Evolutionary conservation across 2,113 vertebrate species (phyloP).

Genomic region (Sturnus vulgaris): DNA sequence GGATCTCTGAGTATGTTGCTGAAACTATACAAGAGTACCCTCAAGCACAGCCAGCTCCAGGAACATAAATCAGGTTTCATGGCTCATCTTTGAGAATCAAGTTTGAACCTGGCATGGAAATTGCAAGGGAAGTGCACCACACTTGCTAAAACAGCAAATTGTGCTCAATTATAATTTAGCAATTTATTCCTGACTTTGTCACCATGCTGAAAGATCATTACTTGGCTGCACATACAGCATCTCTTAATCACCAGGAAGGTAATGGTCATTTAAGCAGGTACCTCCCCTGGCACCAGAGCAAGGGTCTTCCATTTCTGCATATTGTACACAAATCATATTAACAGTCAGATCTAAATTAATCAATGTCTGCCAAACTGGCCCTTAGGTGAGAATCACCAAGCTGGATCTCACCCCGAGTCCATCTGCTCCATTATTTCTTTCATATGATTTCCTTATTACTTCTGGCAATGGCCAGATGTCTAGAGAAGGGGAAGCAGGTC

Average conservation of each 20-base stretch:
- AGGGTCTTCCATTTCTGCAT: slow-evolving; percentile 5
- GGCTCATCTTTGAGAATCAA: slow-evolving; percentile 19
- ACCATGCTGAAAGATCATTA: not conserved
- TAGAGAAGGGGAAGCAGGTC: slow-evolving; percentile 22
- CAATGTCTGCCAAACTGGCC: slow-evolving; percentile 38
- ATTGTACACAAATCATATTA: slow-evolving; percentile 18
- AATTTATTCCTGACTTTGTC: slow-evolving; percentile 29
- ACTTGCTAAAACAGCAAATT: slow-evolving; percentile 41
- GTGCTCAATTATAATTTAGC: slow-evolving; percentile 28
- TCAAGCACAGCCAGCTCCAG: not conserved
- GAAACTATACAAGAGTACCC: not conserved
- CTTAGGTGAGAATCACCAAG: slow-evolving; percentile 36
- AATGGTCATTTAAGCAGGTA: slow-evolving; percentile 51
- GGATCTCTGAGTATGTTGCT: slow-evolving; percentile 11
- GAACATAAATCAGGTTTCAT: slow-evolving; percentile 23
- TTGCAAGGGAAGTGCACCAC: not conserved
- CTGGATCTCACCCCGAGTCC: slow-evolving; percentile 42
- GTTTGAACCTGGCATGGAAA: slow-evolving; percentile 21
- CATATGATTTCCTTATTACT: slow-evolving; percentile 51
- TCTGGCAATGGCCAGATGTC: slow-evolving; percentile 43
- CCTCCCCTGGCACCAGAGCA: not conserved
- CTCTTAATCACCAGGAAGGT: slow-evolving; percentile 23
- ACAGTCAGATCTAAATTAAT: slow-evolving; percentile 40
- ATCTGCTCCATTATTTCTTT: slow-evolving; percentile 52
- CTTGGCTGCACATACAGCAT: slow-evolving; percentile 5